These are phyloP conservation scores for Branchellion lobata DNA, from an alignment of 2,888 invertebrate species.

Conservation along the genomic window DNA sequence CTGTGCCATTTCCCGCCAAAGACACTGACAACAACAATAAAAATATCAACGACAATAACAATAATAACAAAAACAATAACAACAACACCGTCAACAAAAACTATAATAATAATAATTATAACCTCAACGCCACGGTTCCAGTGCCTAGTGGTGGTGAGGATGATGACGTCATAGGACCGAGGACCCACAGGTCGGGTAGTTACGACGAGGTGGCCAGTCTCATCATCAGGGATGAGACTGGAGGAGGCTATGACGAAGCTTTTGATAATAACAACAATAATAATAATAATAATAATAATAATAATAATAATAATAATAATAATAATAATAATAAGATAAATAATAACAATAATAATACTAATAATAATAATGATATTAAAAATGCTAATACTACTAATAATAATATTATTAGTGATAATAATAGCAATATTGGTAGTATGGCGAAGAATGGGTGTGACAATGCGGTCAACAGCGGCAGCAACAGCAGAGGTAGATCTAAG, in stretches of 20 bases:
- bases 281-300: background rate
- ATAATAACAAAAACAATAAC: background rate
- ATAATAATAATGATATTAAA: no score
- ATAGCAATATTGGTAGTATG: no score
- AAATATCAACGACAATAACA: background rate
- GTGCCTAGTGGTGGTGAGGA: background rate
- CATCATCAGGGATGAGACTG: background rate
- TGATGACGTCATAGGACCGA: background rate
- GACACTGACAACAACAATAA: background rate
- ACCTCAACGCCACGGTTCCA: no score
- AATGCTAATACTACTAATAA: no score
- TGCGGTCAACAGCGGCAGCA: background rate
- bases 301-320: no score
- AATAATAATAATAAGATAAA: no score
- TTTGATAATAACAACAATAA: background rate
- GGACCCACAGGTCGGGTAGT: conserved; percentile 42
- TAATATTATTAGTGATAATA: no score
- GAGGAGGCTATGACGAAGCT: background rate
- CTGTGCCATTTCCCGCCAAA: background rate
- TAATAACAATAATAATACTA: no score
- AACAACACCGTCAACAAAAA: background rate
- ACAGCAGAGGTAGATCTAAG: background rate
- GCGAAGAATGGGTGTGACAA: background rate
- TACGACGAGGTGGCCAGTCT: conserved; percentile 40
- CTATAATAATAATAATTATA: background rate